These are phyloP conservation scores for Heliconius eleuchia DNA, from an alignment of 1,140 invertebrate genomes.

Conservation along the genomic window DNA sequence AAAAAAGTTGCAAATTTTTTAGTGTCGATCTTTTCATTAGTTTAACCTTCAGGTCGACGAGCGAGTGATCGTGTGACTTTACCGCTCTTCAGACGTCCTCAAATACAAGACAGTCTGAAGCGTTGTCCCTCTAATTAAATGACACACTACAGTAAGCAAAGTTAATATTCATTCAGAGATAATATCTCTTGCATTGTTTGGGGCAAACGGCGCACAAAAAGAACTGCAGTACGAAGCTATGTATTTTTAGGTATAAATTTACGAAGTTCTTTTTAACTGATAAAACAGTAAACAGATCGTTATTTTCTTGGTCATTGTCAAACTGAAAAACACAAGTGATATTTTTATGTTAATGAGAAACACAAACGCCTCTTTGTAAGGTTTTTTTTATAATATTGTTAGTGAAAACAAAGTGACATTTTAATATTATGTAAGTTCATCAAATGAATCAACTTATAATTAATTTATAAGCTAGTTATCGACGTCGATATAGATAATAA, in stretches of 20 bases:
- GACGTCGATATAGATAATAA: constrained; percentile 42
- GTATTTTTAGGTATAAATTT: not conserved
- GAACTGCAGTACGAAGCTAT: not conserved
- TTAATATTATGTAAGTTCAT: not conserved
- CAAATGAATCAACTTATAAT: constrained; percentile 17
- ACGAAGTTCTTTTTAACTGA: not conserved
- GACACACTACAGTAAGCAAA: constrained; percentile 26
- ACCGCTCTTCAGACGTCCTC: constrained; percentile 68
- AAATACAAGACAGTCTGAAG: constrained; percentile 25
- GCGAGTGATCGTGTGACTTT: constrained; percentile 62
- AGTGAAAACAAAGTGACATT: not conserved
- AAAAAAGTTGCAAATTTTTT: constrained; percentile 4
- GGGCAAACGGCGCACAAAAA: not conserved
- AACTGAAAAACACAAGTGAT: constrained; percentile 36
- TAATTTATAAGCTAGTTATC: constrained; percentile 14
- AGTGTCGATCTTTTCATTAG: constrained; percentile 19
- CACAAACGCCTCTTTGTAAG: not conserved
- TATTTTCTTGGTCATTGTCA: constrained; percentile 53
- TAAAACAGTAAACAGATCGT: not conserved
- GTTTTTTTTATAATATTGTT: not conserved
- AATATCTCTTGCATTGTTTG: constrained; percentile 27
- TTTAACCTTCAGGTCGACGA: constrained; percentile 52
- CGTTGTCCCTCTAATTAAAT: constrained; percentile 34
- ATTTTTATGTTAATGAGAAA: not conserved
- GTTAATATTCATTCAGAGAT: constrained; percentile 27